phyloP scores from a whole-genome alignment of 2,113 vertebrate species.

The Gobio gobio region DNA sequence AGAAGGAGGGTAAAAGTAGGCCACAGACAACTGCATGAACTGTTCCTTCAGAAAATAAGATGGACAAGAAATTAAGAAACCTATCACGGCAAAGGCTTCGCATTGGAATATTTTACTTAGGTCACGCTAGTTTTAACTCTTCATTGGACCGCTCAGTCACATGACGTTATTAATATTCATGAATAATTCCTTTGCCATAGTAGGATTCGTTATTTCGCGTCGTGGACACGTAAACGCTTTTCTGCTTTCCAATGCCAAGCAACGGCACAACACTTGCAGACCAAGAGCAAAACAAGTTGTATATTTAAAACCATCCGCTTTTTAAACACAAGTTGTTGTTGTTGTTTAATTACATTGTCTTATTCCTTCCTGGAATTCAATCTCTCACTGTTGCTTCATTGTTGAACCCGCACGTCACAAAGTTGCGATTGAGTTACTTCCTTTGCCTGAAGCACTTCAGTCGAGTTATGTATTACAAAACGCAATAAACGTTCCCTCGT shows the following conservation, averaged over 20 bases:
- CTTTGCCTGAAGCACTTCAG: slow-evolving; percentile 2
- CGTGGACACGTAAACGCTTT: slow-evolving; percentile 38
- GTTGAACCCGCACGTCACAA: slow-evolving; percentile 27
- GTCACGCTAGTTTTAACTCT: not conserved
- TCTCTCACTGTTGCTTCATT: not conserved
- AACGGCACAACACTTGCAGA: not conserved
- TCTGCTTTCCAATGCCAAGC: not conserved
- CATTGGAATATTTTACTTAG: not conserved
- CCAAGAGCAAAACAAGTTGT: not conserved
- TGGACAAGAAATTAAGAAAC: not conserved
- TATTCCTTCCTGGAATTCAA: slow-evolving; percentile 7
- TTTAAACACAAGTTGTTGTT: not conserved
- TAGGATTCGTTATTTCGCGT: not conserved
- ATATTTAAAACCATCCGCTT: not conserved
- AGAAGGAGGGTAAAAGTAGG: not conserved
- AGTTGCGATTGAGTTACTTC: slow-evolving; percentile 46
- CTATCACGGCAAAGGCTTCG: not conserved
- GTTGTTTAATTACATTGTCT: not conserved
- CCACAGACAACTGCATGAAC: not conserved
- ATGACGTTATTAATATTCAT: slow-evolving; percentile 13
- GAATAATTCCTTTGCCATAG: not conserved
- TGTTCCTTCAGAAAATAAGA: slow-evolving; percentile 27
- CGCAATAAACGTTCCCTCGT: not conserved
- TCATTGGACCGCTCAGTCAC: not conserved
- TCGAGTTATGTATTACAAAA: not conserved